These are phyloP conservation scores for Sigmodon hispidus DNA, from an alignment of 2,113 vertebrate genomes.

Conservation along the genomic window DNA sequence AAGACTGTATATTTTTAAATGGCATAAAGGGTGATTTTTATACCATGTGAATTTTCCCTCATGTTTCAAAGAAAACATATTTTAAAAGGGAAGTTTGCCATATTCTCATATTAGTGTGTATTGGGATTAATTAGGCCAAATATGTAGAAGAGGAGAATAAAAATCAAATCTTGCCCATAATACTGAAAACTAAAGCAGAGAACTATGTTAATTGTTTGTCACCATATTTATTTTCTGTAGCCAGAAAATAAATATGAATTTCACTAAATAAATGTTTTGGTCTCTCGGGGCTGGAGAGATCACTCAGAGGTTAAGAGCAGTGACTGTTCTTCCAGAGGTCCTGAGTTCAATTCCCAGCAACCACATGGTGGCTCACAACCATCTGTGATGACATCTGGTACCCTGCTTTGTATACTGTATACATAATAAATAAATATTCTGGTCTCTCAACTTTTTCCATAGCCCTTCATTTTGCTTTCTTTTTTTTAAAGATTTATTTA, in stretches of 20 bases:
- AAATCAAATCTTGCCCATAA: background rate
- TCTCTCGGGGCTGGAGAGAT: too few relatives aligned
- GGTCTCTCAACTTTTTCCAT: background rate
- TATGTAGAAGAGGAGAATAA: background rate
- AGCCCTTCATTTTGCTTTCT: background rate
- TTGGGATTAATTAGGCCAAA: background rate
- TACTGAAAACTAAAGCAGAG: constrained; percentile 1
- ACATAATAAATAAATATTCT: constrained; percentile 1
- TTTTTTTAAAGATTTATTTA: too few relatives aligned
- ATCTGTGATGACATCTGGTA: too few relatives aligned
- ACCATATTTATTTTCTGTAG: background rate
- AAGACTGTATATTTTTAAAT: background rate
- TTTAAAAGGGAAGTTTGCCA: background rate
- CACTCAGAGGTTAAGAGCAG: too few relatives aligned
- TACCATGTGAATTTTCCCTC: background rate
- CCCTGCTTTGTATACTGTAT: too few relatives aligned
- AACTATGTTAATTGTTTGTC: background rate
- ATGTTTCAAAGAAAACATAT: background rate
- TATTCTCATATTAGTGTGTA: constrained; percentile 12
- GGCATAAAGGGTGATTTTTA: background rate
- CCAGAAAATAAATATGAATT: constrained; percentile 18
- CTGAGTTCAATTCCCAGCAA: too few relatives aligned
- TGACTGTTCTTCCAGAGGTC: too few relatives aligned
- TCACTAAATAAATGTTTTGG: background rate
- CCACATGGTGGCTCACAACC: too few relatives aligned